Evolutionary conservation across 2,113 vertebrate species (phyloP), one percentile per base, ranked within the genome.

Genomic region (Bos javanicus): DNA sequence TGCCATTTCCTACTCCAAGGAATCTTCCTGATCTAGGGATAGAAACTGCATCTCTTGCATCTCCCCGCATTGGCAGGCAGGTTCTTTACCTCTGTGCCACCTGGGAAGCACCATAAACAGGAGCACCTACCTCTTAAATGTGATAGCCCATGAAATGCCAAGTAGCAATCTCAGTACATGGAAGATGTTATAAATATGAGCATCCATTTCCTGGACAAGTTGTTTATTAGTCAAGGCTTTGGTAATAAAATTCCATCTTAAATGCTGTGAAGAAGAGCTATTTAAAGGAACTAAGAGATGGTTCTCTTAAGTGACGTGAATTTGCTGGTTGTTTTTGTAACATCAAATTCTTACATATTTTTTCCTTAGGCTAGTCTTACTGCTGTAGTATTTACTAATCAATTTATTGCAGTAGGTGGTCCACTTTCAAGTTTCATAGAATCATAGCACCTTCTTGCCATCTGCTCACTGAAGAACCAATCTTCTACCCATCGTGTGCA

Each of bases 251-350:
- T 83, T 60, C 91, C 36, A 16, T 91, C 56, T 82, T 50, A 90
- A 60, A 62, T 90, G 14, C 36, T 94, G 2, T 43, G 10, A 54
- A 28, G 30, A 60, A 57, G 26, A 56, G 12, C 33, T 26, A 23
- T 46, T 88, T 87, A 78, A 86, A 90, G 39, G 76, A 97, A 87
- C 28, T n/a, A 33, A 80, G 59, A 90, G 8, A 17, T 43, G 19
- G 4, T 3, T 81, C 17, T 76, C 85, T 76, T 43, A 39, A 23
- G 0, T 14, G 3, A 80, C 60, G 26, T 39, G 4, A 71, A 84
- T 59, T 43, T 91, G 16, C 15, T 60, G 57, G 13, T 78, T 46
- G 43, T 25, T 94, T 91, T 90, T 95, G 21, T 74, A 85, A 67
- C 5, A 48, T 50, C 11, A 59, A 33, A 28, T 25, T 60, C n/a